These are phyloP conservation scores for Lepidotrigona ventralis DNA, from an alignment of 1,140 invertebrate genomes.

Conservation along the genomic window DNA sequence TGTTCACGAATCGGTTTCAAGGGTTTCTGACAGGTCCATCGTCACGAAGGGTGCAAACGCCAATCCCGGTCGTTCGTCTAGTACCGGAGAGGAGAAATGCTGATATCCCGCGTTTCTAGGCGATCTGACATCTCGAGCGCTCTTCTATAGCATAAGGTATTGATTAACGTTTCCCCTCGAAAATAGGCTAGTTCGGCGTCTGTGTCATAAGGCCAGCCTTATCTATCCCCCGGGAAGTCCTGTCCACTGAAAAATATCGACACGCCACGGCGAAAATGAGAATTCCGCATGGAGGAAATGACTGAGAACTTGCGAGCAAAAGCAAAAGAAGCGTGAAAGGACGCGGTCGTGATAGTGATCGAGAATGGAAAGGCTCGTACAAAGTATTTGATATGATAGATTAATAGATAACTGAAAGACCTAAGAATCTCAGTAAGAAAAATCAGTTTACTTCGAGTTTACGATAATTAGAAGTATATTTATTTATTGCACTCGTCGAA, in stretches of 20 bases:
- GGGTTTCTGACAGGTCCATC: neutral
- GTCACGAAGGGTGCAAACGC: neutral
- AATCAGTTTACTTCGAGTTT: too few species aligned
- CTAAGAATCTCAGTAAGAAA: too few species aligned
- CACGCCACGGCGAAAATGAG: too few species aligned
- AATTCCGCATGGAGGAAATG: too few species aligned
- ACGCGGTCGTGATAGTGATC: too few species aligned
- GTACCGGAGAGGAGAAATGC: neutral
- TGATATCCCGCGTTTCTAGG: neutral
- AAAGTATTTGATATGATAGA: too few species aligned
- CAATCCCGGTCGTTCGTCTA: neutral
- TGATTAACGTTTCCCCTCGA: neutral
- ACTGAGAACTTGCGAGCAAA: too few species aligned
- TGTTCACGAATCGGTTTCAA: neutral
- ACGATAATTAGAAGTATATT: too few species aligned
- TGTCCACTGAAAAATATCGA: neutral
- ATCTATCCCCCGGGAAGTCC: neutral
- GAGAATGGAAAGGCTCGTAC: too few species aligned
- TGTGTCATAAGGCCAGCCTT: neutral
- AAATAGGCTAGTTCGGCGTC: neutral
- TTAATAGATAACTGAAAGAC: too few species aligned
- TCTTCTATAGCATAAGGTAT: neutral
- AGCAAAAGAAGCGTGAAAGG: too few species aligned
- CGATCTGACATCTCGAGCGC: neutral
- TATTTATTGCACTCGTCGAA: too few species aligned